Evolutionary conservation across 2,113 vertebrate species (phyloP), one percentile per base, ranked within the genome.

Genomic region (Picathartes gymnocephalus): DNA sequence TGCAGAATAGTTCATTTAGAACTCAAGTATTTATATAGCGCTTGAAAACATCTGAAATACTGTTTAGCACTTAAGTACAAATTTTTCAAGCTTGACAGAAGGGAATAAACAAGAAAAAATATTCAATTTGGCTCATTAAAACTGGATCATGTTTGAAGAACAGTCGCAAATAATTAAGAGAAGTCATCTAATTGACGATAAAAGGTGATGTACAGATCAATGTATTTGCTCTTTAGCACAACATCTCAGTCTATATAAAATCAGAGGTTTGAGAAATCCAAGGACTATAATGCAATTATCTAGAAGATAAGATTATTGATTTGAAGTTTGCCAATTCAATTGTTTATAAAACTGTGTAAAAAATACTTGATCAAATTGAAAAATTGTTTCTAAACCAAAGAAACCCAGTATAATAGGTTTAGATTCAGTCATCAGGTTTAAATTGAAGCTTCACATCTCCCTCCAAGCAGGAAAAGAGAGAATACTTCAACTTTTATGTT

Each of bases 361-460:
- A 83, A 83, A 54, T 58, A 35, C 2, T 45, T 80, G 45, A 64
- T 62, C 9, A 72, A 86, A 58, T 25, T 15, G 37, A 83, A 35
- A 82, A 71, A 80, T 54, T 1, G n/a, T 4, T 82, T 48, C 16
- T 24, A 61, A 31, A 5, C 2, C 8, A 53, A 82, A 81, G 62
- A 2, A 0, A 0, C 2, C 7, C 19, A 40, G 10, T 27, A 27
- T 30, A 70, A 70, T 27, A 44, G 1, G 17, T 40, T 76, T 71
- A 50, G 83, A 69, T 42, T 72, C 21, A 71, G 21, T 51, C 6
- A 61, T 39, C 53, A 79, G 1, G 33, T 76, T 39, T 39, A 39
- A 39, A 39, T 39, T 62, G 35, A 79, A 80, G 13, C 1, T 56
- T 60, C 33, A 35, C 2, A 53, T 91, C 20, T 30, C 4, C 9